phyloP scores from a whole-genome alignment of 2,888 invertebrate species.

The Euclidia mi region DNA sequence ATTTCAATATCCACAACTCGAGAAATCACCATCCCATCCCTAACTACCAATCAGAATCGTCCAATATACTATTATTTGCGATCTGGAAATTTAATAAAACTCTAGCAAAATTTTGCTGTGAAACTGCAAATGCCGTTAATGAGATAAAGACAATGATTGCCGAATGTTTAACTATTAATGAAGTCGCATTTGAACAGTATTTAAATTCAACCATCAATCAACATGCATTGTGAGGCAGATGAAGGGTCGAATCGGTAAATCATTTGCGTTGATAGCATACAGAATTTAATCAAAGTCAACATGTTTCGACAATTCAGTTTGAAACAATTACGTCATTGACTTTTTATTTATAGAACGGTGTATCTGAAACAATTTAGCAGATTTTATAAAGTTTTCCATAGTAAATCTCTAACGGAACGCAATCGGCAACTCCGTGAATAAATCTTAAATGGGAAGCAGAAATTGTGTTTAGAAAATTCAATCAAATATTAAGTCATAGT shows the following conservation, averaged over 20 bases:
- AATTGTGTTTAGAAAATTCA: too few relatives aligned
- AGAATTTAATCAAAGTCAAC: constrained; percentile 39
- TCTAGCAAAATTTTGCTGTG: not conserved
- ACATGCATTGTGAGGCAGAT: constrained; percentile 50
- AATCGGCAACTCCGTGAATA: too few relatives aligned
- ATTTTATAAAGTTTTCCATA: too few relatives aligned
- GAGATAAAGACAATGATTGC: constrained; percentile 51
- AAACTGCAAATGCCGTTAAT: constrained; percentile 22
- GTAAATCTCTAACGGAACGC: too few relatives aligned
- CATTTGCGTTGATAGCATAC: constrained; percentile 32
- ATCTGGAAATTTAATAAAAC: constrained; percentile 25
- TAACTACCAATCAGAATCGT: not conserved
- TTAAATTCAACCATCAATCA: constrained; percentile 64
- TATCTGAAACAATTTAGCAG: too few relatives aligned
- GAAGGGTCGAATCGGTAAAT: constrained; percentile 31
- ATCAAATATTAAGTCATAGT: too few relatives aligned
- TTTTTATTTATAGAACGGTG: too few relatives aligned
- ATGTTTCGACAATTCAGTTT: constrained; percentile 15
- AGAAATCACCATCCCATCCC: not conserved
- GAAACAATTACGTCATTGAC: too few relatives aligned
- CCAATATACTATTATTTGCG: not conserved
- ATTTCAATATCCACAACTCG: not conserved
- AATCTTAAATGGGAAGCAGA: too few relatives aligned
- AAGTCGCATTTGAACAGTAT: constrained; percentile 50
- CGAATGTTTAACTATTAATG: constrained; percentile 55